Base-by-base conservation (phyloP, 2,888 invertebrate genomes). In the Pseudococcus viburni region DNA sequence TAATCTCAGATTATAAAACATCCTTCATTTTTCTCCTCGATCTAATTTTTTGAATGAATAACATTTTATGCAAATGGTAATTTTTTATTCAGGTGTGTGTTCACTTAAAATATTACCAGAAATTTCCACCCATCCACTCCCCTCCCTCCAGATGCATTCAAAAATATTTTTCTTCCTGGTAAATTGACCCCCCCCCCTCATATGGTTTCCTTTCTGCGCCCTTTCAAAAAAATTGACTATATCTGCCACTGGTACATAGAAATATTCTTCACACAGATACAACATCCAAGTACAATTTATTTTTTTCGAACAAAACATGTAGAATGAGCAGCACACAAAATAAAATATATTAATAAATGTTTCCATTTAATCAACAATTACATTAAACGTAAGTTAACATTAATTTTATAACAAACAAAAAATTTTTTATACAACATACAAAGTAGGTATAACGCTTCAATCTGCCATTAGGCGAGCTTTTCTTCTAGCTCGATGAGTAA, bases 301-400 rank as follows among this genome's bases (percentile, higher is more conserved):
- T 83, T 83, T 46, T 83, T 83, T 83, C 80, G 22, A 83, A 83
- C 73, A 73, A 42, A 83, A 83, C 80, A 46, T 83, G 6, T n/a
- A 83, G 80, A 83, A 83, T 83, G 80, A 83, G 80, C 80, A 33
- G 80, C 80, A 83, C 80, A 83, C 80, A 83, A 83, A 83, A 46
- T 83, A 83, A 83, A 83, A 83, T 83, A 83, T 83, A 83, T 83
- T 83, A 83, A 83, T 83, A 83, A 83, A 83, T 83, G 80, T 83
- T 83, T 83, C 80, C 80, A 83, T 83, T 83, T 83, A 83, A 83
- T 83, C 80, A 83, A 83, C 80, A 83, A 83, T 83, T 83, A 83
- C 46, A 83, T 83, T 83, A 83, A 83, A 46, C 46, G 42, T 83
- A 83, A 83, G 80, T 83, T 83, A 83, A 83, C 80, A 83, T 83